These are phyloP conservation scores for Myopa tessellatipennis DNA, from an alignment of 2,888 invertebrate genomes.

Conservation along the genomic window DNA sequence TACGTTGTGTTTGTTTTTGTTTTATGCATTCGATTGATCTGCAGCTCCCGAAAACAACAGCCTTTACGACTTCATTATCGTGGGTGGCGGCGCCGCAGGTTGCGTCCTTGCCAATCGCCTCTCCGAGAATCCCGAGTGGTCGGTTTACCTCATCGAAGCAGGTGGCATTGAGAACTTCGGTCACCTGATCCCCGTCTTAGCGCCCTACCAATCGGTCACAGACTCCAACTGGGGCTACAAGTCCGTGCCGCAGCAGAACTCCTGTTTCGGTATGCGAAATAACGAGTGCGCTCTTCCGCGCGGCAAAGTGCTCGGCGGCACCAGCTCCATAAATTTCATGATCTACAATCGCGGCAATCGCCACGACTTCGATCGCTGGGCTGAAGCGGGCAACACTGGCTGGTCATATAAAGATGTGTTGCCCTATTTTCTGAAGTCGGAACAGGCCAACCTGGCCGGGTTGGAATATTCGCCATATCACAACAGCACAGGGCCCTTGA, in stretches of 20 bases:
- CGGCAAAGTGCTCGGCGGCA: constrained; percentile 72
- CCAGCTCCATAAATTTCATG: constrained; percentile 73
- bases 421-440: constrained; percentile 72
- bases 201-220: constrained; percentile 51
- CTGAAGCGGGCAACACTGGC: constrained; percentile 74
- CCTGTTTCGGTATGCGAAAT: constrained; percentile 70
- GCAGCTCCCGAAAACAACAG: constrained; percentile 76
- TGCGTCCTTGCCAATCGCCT: constrained; percentile 55
- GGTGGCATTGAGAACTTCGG: constrained; percentile 63
- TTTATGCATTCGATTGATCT: constrained; percentile 55
- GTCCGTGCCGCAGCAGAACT: constrained; percentile 73
- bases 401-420: constrained; percentile 75
- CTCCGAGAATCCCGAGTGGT: constrained; percentile 57
- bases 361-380: constrained; percentile 77
- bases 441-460: constrained; percentile 69
- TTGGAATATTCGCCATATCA: constrained; percentile 70
- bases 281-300: constrained; percentile 67
- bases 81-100: constrained; percentile 85
- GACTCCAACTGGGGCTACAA: constrained; percentile 77
- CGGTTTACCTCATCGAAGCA: constrained; percentile 67
- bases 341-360: constrained; percentile 78
- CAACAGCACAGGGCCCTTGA: constrained; percentile 72
- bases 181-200: constrained; percentile 51
- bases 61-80: constrained; percentile 81
- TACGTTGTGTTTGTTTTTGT: background rate